Conservation (phyloP, 2,888 invertebrate species). For the Pasiphila rectangulata region DNA sequence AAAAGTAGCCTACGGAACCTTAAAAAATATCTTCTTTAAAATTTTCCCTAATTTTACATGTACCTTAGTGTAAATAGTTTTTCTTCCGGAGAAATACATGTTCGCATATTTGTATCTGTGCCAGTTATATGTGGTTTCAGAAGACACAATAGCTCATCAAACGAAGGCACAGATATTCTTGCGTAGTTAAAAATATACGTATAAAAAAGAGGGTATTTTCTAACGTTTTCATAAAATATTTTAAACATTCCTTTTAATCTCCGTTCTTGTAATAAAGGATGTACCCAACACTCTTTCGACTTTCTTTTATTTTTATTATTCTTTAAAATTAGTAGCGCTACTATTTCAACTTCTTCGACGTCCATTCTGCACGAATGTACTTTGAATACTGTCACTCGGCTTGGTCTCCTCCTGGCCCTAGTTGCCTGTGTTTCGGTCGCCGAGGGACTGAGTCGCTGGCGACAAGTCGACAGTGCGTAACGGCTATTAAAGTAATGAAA, state of each 20-base stretch:
- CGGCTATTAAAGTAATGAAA: no score
- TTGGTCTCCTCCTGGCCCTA: no score
- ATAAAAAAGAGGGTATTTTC: slow-evolving; percentile 27
- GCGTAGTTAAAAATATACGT: slow-evolving; percentile 28
- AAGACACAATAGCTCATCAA: slow-evolving; percentile 30
- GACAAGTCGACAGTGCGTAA: no score
- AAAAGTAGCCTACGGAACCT: neutral
- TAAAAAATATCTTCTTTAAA: slow-evolving; percentile 11
- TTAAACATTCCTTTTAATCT: slow-evolving; percentile 30
- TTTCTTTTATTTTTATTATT: slow-evolving; percentile 15
- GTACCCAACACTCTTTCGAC: no score
- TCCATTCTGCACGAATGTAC: slow-evolving; percentile 24
- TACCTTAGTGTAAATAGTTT: slow-evolving; percentile 30
- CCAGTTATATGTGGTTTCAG: slow-evolving; percentile 24
- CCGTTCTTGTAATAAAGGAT: slow-evolving; percentile 31
- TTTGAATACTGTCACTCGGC: slow-evolving; percentile 11
- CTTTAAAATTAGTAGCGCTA: slow-evolving; percentile 20
- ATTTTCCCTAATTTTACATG: slow-evolving; percentile 15
- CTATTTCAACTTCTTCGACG: slow-evolving; percentile 23
- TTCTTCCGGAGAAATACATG: slow-evolving; percentile 30
- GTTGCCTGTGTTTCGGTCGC: no score
- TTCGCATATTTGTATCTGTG: slow-evolving; percentile 28
- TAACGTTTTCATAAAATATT: slow-evolving; percentile 26
- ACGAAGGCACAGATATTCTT: slow-evolving; percentile 30
- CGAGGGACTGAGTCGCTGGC: no score